Base-by-base conservation (phyloP, 1,140 invertebrate genomes). In the Trachymyrmex septentrionalis region DNA sequence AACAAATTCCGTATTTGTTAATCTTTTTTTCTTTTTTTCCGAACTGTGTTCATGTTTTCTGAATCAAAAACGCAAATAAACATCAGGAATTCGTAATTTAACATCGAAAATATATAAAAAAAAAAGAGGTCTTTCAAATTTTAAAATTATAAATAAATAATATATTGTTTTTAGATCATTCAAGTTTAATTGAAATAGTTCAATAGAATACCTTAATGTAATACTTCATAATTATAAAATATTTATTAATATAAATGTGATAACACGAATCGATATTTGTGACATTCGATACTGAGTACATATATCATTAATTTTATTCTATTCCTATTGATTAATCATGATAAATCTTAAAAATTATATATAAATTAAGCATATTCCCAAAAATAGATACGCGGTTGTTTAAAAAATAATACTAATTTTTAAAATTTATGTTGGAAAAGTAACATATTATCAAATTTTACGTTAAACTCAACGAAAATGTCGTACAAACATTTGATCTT, bases 1-100 rank as follows among this genome's bases (percentile, higher is more conserved):
- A 93, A 84, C 7, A 67, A 50, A 75, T 67, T 73, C n/a, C 38
- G 38, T 44, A 44, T 44, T 44, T 44, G 1, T 16, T 16, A 44
- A 64, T 30, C 16, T 12, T n/a, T 19, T 27, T n/a, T 48, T 81
- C 4, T n/a, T 14, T 34, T 1, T 44, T 72, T 1, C 9, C 12
- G 9, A 57, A 69, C n/a, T 44, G 10, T 27, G 5, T 82, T 81
- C 16, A 53, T 27, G 2, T 72, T 59, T 21, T 55, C 21, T 50
- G 5, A 38, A 2, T 2, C n/a, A 3, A 9, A 19, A 67, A 80
- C 34, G 21, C 16, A 38, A 9, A 44, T 44, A 12, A 10, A 44
- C 9, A 7, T 14, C 21, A 71, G 3, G 6, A 44, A 38, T 2
- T 12, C 4, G n/a, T n/a, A 14, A 9, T 3, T 55, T 6, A 55